Base-by-base conservation (phyloP, 2,113 vertebrate species). In the Gulo gulo region DNA sequence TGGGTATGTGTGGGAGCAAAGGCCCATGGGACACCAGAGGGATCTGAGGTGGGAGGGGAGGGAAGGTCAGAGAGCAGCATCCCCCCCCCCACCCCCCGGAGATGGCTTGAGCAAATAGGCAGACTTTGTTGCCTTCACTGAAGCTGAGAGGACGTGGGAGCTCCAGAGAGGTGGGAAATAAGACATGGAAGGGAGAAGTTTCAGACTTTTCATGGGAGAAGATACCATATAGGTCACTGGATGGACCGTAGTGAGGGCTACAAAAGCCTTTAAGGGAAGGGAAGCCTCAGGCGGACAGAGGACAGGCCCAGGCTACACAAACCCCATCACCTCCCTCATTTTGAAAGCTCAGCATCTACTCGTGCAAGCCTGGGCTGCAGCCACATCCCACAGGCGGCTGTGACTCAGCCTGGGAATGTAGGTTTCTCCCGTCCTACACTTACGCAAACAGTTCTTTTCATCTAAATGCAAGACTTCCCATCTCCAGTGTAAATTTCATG, bases 331-430 rank as follows among this genome's bases (percentile, higher is more conserved):
- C 55, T 73, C 71, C 36, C 8, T 2, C 21, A 1, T 76, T 24
- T 18, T 11, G 55, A 63, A 65, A 71, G 50, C 45, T 86, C 95
- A 42, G 36, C 47, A 14, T 29, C 50, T 2, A 15, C 12, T 69
- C 71, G 18, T 14, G 21, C 65, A 69, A 59, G 57, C 26, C 23
- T 24, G 14, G 45, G 39, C 45, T 61, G 36, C 18, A 21, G 76
- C 50, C 16, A 4, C 39, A 13, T 63, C 29, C 29, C 39, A 34
- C 67, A 57, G 73, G 45, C 1, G 42, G 24, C 84, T 47, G 63
- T 63, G 92, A 93, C 63, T 89, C 95, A 63, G 67, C 65, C 20
- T 45, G 80, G 71, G 94, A 88, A 88, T 42, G 84, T 63, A n/a
- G 52, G 50, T 14, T 97, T 76, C 85, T 96, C 78, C 85, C 74